These are phyloP conservation scores for Petrophora chlorosata DNA, from an alignment of 2,888 invertebrate species.

Conservation along the genomic window DNA sequence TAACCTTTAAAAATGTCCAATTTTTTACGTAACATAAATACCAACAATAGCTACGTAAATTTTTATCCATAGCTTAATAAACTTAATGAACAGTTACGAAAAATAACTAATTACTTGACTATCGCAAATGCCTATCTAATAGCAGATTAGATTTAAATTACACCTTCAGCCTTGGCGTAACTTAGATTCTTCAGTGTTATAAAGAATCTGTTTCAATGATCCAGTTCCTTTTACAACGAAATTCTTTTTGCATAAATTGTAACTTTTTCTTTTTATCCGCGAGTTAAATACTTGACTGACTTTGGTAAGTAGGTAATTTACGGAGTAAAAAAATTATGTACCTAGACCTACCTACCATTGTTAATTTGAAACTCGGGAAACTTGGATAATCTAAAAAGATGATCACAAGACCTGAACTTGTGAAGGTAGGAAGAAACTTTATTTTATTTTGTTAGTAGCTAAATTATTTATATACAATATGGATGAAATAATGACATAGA, in stretches of 20 bases:
- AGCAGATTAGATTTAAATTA: slow-evolving; percentile 15
- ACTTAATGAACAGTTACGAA: slow-evolving; percentile 24
- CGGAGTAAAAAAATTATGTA: slow-evolving; percentile 4
- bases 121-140: slow-evolving; percentile 26
- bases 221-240: slow-evolving; percentile 47
- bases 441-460: too few relatives aligned
- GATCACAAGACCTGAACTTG: too few relatives aligned
- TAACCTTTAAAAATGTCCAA: slow-evolving; percentile 20
- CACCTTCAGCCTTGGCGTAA: slow-evolving; percentile 41
- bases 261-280: slow-evolving; percentile 7
- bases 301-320: slow-evolving; percentile 3
- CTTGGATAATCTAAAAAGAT: too few relatives aligned
- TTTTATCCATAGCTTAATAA: slow-evolving; percentile 24
- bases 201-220: slow-evolving; percentile 45
- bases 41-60: slow-evolving; percentile 11
- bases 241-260: slow-evolving; percentile 2
- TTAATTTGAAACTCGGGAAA: too few relatives aligned
- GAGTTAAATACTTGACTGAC: slow-evolving; percentile 4
- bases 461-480: too few relatives aligned
- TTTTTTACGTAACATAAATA: slow-evolving; percentile 22
- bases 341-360: too few relatives aligned
- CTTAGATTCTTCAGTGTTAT: slow-evolving; percentile 14
- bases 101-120: slow-evolving; percentile 21
- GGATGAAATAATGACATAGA: too few relatives aligned
- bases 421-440: too few relatives aligned